phyloP scores from a whole-genome alignment of 1,140 invertebrate species.

The Carposina sasakii region DNA sequence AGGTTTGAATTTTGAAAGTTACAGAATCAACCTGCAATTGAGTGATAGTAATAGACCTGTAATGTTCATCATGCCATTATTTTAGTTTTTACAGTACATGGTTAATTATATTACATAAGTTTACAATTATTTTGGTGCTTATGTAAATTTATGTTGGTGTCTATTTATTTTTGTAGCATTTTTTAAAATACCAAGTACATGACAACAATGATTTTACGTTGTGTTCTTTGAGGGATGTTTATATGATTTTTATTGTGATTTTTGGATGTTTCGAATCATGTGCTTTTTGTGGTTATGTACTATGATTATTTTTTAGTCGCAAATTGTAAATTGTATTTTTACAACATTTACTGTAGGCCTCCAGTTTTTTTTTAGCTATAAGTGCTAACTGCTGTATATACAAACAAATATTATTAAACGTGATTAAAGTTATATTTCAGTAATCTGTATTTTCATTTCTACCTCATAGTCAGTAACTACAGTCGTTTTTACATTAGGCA shows the following conservation, averaged over 20 bases:
- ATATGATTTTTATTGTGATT: not conserved
- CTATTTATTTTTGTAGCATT: constrained; percentile 1
- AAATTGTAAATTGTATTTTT: constrained; percentile 52
- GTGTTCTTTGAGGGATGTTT: not conserved
- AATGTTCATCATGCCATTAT: constrained; percentile 31
- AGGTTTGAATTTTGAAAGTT: constrained; percentile 19
- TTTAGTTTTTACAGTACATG: not conserved
- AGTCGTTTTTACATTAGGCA: no score
- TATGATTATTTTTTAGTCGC: constrained; percentile 19
- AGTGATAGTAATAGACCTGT: no score
- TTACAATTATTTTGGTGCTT: not conserved
- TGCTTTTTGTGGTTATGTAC: constrained; percentile 8
- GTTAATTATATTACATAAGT: not conserved
- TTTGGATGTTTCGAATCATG: not conserved
- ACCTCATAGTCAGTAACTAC: no score
- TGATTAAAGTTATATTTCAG: constrained; percentile 70
- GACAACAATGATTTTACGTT: not conserved
- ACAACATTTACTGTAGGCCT: constrained; percentile 64
- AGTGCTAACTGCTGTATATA: constrained; percentile 65
- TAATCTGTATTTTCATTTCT: constrained; percentile 29
- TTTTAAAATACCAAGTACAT: constrained; percentile 5
- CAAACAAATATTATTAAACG: constrained; percentile 60
- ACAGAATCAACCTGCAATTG: no score
- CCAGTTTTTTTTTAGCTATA: constrained; percentile 58
- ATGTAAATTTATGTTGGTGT: no score